Evolutionary conservation across 2,888 invertebrate genomes (phyloP).

Genomic region (Perizoma flavofasciatum): DNA sequence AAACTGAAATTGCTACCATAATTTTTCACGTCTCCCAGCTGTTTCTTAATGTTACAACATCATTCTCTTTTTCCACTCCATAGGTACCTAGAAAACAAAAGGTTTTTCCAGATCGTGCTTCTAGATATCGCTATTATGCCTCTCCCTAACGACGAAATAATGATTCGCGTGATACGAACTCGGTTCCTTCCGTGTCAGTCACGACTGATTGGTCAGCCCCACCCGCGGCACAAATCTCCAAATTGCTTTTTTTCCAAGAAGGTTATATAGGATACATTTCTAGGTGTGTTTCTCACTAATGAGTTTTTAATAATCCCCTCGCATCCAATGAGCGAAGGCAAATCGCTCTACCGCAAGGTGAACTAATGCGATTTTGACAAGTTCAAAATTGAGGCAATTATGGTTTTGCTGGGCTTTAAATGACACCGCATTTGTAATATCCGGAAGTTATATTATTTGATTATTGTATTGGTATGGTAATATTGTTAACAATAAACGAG

Average conservation of each 20-base stretch:
- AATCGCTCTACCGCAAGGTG: slow-evolving; percentile 63
- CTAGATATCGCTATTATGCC: slow-evolving; percentile 67
- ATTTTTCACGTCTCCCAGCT: slow-evolving; percentile 28
- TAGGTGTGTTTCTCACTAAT: slow-evolving; percentile 78
- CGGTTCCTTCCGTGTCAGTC: slow-evolving; percentile 79
- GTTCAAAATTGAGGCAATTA: slow-evolving; percentile 80
- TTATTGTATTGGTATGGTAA: slow-evolving; percentile 13
- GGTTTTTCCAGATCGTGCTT: slow-evolving; percentile 54
- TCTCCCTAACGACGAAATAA: slow-evolving; percentile 81
- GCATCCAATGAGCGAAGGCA: slow-evolving; percentile 75
- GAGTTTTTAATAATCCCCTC: slow-evolving; percentile 80
- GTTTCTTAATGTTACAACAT: slow-evolving; percentile 33
- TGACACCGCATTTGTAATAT: slow-evolving; percentile 64
- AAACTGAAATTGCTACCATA: slow-evolving; percentile 22
- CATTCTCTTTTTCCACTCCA: slow-evolving; percentile 33
- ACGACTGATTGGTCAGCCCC: slow-evolving; percentile 72
- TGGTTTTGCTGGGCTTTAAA: slow-evolving; percentile 75
- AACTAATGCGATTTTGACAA: slow-evolving; percentile 83
- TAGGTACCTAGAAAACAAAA: slow-evolving; percentile 45
- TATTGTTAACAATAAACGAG: slow-evolving; percentile 13
- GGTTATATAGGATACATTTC: slow-evolving; percentile 60
- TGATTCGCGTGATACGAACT: slow-evolving; percentile 77
- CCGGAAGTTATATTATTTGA: slow-evolving; percentile 59
- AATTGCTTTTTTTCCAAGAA: slow-evolving; percentile 77
- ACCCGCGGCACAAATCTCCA: slow-evolving; percentile 70